Evolutionary conservation across 2,888 invertebrate genomes (phyloP).

Genomic region (Saturnia pavonia): DNA sequence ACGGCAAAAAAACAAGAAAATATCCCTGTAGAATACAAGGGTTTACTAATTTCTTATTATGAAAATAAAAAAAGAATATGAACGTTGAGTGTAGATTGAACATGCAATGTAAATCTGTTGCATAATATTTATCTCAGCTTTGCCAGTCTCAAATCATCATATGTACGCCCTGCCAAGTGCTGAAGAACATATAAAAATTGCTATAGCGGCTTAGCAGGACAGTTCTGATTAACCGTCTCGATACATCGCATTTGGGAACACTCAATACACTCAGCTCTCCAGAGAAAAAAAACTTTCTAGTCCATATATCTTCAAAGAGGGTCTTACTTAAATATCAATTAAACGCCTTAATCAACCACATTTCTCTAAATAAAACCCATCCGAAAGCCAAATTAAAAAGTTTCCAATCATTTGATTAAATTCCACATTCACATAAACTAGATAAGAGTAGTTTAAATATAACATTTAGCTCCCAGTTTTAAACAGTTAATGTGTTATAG

Average conservation of each 20-base stretch:
- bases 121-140: no score
- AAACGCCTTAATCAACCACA: slow-evolving; percentile 44
- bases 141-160: no score
- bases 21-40: no score
- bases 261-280: neutral
- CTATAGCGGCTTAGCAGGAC: no score
- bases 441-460: slow-evolving; percentile 55
- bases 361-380: slow-evolving; percentile 36
- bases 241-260: neutral
- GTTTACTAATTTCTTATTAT: no score
- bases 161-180: neutral
- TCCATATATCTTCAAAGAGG: slow-evolving; percentile 26
- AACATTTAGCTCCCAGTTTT: slow-evolving; percentile 52
- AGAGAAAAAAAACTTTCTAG: neutral
- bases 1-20: no score
- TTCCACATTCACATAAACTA: slow-evolving; percentile 56
- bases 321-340: slow-evolving; percentile 27
- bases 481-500: slow-evolving; percentile 33
- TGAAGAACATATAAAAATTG: neutral
- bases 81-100: neutral
- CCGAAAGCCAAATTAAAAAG: slow-evolving; percentile 46
- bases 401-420: slow-evolving; percentile 41
- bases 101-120: neutral
- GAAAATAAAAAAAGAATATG: neutral
- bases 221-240: no score